Evolutionary conservation across 2,113 vertebrate species (phyloP).

Genomic region (Holacanthus passer): DNA sequence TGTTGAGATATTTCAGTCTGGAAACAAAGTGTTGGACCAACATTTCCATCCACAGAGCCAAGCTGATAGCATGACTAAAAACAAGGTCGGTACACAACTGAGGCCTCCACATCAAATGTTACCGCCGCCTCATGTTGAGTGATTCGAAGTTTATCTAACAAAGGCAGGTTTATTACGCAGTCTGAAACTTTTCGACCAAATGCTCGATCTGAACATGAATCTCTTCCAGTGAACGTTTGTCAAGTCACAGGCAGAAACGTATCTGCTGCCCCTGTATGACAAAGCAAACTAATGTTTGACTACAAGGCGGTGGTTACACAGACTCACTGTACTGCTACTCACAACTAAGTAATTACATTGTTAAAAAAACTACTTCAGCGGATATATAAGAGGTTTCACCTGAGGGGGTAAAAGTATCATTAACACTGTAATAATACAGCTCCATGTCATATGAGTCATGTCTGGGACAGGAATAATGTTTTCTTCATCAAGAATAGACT

Average conservation of each 20-base stretch:
- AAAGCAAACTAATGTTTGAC: slow-evolving; percentile 5
- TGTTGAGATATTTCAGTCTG: background rate
- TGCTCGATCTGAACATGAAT: slow-evolving; percentile 8
- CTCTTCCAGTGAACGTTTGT: background rate
- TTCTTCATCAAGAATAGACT: slow-evolving; percentile 32
- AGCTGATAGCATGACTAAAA: background rate
- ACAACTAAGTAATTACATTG: slow-evolving; percentile 3
- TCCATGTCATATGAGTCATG: slow-evolving; percentile 38
- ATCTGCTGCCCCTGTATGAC: background rate
- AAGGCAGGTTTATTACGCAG: background rate
- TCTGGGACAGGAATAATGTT: slow-evolving; percentile 35
- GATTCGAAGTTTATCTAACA: background rate
- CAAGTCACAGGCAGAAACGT: slow-evolving; percentile 16
- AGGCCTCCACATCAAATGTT: background rate
- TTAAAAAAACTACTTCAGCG: slow-evolving; percentile 16
- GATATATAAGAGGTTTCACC: slow-evolving; percentile 31
- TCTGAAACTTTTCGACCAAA: background rate
- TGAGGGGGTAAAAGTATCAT: slow-evolving; percentile 49
- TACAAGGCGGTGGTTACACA: background rate
- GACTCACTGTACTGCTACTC: background rate
- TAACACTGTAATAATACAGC: slow-evolving; percentile 8
- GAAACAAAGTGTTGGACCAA: background rate
- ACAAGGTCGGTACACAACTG: background rate
- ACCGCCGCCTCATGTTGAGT: background rate
- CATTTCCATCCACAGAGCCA: background rate